Conservation (phyloP, 2,113 vertebrate genomes). For the Oreocharis arfaki region DNA sequence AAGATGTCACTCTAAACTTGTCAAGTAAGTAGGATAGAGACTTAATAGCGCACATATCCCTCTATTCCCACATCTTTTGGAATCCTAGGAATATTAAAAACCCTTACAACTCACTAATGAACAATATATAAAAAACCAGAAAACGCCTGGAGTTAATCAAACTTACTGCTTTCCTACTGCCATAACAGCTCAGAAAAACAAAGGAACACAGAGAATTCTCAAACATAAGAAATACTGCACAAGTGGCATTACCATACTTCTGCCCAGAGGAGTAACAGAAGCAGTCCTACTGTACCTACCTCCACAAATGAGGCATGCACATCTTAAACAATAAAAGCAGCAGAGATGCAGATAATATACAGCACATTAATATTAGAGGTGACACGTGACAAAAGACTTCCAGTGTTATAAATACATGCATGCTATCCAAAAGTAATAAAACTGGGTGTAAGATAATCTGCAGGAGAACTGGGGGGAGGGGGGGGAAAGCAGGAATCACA, state of each 20-base stretch:
- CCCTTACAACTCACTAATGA: background rate
- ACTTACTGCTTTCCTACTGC: background rate
- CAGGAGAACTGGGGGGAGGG: background rate
- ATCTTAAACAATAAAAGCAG: background rate
- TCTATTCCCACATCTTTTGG: background rate
- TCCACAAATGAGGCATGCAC: background rate
- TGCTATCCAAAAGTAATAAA: background rate
- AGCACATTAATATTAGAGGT: background rate
- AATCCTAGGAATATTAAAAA: background rate
- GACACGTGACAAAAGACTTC: background rate
- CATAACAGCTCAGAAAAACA: background rate
- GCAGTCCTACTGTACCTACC: background rate
- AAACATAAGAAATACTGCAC: background rate
- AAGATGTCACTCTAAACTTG: background rate
- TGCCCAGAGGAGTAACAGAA: background rate
- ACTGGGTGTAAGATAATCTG: background rate
- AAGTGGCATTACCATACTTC: background rate
- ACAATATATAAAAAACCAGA: background rate
- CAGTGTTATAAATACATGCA: background rate
- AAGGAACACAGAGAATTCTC: background rate
- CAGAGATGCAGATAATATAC: background rate
- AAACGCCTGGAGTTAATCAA: background rate
- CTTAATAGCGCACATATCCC: background rate
- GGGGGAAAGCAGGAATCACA: background rate
- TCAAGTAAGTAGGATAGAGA: background rate